Base-by-base conservation (phyloP, 1,140 invertebrate genomes). In the Bombus fervidus region DNA sequence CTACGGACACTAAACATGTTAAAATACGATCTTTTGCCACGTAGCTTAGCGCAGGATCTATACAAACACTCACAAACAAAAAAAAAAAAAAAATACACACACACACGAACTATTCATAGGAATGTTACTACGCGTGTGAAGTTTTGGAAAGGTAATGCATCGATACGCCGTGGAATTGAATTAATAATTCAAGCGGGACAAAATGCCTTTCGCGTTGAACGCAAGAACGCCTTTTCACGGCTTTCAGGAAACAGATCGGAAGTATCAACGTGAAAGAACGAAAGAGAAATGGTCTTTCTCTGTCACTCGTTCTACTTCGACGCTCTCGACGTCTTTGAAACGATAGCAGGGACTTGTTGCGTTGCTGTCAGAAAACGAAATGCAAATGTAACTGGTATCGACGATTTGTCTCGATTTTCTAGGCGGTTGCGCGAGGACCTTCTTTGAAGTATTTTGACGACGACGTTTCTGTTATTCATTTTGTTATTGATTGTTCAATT, bases 271-370 rank as follows among this genome's bases (percentile, higher is more conserved):
- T 6, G 28, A 15, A 78, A 34, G 28, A 64, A 31, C 39, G 39
- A 31, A 41, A 25, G 15, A 79, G 76, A 37, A 76, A n/a, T 10
- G 76, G 12, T 34, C 28, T 31, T 72, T 43, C 34, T 53, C 18
- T 53, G 31, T 34, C 74, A 10, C 12, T 37, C 73, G 47, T 3
- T 18, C 22, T 13, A 47, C 41, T 47, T 28, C 18, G 68, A 34
- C 25, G 37, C n/a, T 47, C 15, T 41, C 34, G 37, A n/a, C 13
- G 22, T 15, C 9, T 66, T 25, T 10, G 53, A 41, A 41, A 12
- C 53, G 39, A 57, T 9, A 41, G 1, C n/a, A n/a, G 39, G 22
- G 43, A 76, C 73, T 77, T 77, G 74, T 83, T 57, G 81, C 62
- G 80, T 43, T 2, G 1, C 53, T 34, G 10, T 25, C 10, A 15